Base-by-base conservation (phyloP, 2,888 invertebrate genomes). In the Pegoplata infirma region DNA sequence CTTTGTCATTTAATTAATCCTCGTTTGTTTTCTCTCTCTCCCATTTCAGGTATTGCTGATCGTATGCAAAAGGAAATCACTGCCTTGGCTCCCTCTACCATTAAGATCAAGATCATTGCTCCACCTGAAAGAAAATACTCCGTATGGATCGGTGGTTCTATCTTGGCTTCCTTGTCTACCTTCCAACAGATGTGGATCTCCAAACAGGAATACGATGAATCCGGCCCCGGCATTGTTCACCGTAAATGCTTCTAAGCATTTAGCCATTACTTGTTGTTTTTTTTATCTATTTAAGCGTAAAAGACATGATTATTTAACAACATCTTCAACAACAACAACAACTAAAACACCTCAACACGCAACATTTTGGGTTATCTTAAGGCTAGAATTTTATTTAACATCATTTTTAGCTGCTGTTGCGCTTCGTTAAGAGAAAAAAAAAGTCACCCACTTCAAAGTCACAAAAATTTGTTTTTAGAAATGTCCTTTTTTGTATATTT, bases 121-220 rank as follows among this genome's bases (percentile, higher is more conserved):
- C 95, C 96, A 89, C 96, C 96, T 82, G 96, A 96, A 90, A 93
- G 96, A 91, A 95, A 96, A 89, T 96, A 96, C 92, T 96, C 96
- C 90, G 96, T 96, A 88, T 96, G 96, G 96, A 96, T 96, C 91
- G 88, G 89, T 87, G 95, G 96, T 81, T 95, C 95, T 90, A 96
- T 96, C 91, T 91, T 96, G 89, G 95, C 95, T 83, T 95, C 95
- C 88, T 92, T 96, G 87, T 95, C 95, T 90, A 95, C 95, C 91
- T 96, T 96, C 94, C 95, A 95, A 89, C 94, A 95, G 92, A 96
- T 96, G 95, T 96, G 96, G 96, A 95, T 96, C 91, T 95, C 95
- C 88, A 95, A 95, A 92, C 94, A 95, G 91, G 96, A 96, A 89
- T 96, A 96, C 91, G 95, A 88, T 78, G 88, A 88, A 78, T 88